Conservation (phyloP, 2,797 vertebrate genomes). For the Sitta carolinensis region DNA sequence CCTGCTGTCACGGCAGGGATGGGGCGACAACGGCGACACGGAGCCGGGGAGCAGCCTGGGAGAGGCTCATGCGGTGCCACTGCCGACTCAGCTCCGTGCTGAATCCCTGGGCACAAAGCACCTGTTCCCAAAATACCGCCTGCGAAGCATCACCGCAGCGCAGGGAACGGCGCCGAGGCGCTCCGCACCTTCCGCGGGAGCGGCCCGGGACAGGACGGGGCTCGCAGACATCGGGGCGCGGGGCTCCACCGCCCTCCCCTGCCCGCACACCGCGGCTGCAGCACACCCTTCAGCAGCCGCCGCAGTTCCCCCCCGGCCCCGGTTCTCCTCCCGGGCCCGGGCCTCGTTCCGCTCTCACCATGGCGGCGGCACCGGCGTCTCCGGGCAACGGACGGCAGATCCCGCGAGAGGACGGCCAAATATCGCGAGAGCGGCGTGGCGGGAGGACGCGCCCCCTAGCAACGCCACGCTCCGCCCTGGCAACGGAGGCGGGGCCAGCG, state of each 20-base stretch:
- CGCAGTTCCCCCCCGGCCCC: too few species aligned
- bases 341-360: constrained; percentile 8
- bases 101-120: background rate
- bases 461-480: background rate
- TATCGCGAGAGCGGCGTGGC: accelerated
- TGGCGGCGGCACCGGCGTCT: background rate
- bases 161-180: background rate
- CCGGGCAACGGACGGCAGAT: constrained; percentile 47
- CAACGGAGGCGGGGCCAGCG: background rate
- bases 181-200: background rate
- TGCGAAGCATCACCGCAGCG: background rate
- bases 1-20: background rate
- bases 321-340: background rate
- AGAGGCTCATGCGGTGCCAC: background rate
- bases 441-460: background rate
- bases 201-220: background rate
- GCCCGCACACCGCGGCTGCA: background rate
- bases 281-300: background rate
- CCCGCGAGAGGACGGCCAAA: background rate
- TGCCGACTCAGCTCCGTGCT: background rate
- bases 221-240: background rate
- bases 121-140: background rate
- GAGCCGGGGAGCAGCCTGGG: background rate
- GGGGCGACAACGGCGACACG: background rate
- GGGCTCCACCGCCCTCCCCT: background rate